A percentile compares a stretch with the other conserved stretches of the same genome.
phyloP scores from a whole-genome alignment of 1,140 invertebrate species.

The Drosophila leontia region DNA sequence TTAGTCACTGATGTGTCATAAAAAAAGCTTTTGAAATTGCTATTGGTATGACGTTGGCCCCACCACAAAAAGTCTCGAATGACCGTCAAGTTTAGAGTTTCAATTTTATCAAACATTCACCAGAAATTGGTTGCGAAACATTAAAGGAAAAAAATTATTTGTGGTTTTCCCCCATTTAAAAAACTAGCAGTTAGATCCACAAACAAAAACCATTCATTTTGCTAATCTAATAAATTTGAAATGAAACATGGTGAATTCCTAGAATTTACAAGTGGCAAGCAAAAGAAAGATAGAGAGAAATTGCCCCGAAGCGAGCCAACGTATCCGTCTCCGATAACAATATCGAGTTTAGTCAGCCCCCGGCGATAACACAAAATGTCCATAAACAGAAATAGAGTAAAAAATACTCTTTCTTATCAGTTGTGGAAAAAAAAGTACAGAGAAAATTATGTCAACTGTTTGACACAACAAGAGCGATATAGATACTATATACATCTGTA shows the following conservation, averaged over 20 bases:
- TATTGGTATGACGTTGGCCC: background rate
- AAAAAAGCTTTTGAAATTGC: slow-evolving; percentile 2
- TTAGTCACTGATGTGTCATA: slow-evolving; percentile 11
- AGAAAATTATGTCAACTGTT: slow-evolving; percentile 73
- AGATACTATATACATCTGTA: slow-evolving; percentile 14
- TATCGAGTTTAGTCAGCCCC: slow-evolving; percentile 53
- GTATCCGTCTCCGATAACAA: slow-evolving; percentile 40
- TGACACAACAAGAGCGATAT: slow-evolving; percentile 42
- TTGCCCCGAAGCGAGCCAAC: background rate
- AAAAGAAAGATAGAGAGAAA: background rate
- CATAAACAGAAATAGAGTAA: slow-evolving; percentile 26
- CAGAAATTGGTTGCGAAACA: slow-evolving; percentile 13
- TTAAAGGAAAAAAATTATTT: background rate
- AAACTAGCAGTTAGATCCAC: background rate
- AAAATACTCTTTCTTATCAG: slow-evolving; percentile 60
- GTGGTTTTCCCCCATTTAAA: slow-evolving; percentile 13
- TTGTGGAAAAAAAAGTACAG: slow-evolving; percentile 35
- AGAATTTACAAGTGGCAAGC: slow-evolving; percentile 19
- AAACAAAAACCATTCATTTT: slow-evolving; percentile 11
- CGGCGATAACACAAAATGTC: slow-evolving; percentile 33
- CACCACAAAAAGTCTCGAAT: slow-evolving; percentile 28
- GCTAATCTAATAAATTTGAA: slow-evolving; percentile 33
- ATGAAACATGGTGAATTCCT: slow-evolving; percentile 23
- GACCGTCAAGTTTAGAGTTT: slow-evolving; percentile 37
- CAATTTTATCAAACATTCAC: slow-evolving; percentile 16